Base-by-base conservation (phyloP, 1,140 invertebrate genomes). In the Himalopsyche phryganea region DNA sequence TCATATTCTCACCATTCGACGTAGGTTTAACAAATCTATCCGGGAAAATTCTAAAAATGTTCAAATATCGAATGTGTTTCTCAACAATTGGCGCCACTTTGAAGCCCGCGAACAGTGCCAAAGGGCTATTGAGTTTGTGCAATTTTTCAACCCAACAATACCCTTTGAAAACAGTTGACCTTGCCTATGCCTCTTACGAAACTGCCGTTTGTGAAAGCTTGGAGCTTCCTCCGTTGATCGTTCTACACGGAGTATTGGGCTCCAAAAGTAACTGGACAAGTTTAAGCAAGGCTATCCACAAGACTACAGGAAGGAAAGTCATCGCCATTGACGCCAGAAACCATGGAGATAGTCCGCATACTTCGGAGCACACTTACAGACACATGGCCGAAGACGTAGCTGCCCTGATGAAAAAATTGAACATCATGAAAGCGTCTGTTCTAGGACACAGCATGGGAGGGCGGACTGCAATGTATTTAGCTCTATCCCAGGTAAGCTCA, bases 401-500 rank as follows among this genome's bases (percentile, higher is more conserved):
- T 1, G 53, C 78, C 23, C 75, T 94, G 15, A 72, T 91, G 63
- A 70, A 81, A 33, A 80, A 83, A 46, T 70, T 91, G 41, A 68
- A 76, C 0, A 76, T 91, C 5, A 58, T 78, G 0, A 85, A 83
- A 71, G 81, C 84, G 13, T 75, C 83, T 56, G 65, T 95, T 4
- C 72, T 97, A 58, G 94, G 94, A 0, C 92, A 97, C 67, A 92
- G 91, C 55, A 94, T 96, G 89, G 94, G 94, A 13, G 94, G 92
- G 11, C 84, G 90, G 50, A 78, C 87, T 1, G 85, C 86, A 41
- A 96, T 96, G 92, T 79, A 80, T 19, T 77, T 88, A 19, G 86
- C 92, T 72, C 84, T 58, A 67, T 66, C 73, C 38, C 11, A 60
- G 54, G 58, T 64, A 36, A 50, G n/a, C 15, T 28, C 15, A 5